Conservation (phyloP, 2,888 invertebrate species). For the Eulithis testata region DNA sequence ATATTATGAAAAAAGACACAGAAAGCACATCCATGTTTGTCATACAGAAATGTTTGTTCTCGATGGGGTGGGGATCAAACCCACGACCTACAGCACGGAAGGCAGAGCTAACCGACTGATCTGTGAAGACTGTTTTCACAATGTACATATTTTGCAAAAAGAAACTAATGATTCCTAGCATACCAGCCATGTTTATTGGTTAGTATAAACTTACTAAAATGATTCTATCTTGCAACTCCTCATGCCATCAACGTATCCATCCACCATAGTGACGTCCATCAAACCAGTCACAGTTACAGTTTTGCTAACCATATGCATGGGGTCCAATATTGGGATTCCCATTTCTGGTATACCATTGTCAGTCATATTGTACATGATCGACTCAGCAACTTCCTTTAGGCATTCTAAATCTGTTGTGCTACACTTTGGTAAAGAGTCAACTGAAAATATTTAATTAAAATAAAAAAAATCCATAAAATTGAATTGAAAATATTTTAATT, state of each 20-base stretch:
- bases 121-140: too few species aligned
- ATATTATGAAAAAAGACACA: too few species aligned
- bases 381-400: slow-evolving; percentile 17
- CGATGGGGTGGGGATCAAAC: too few species aligned
- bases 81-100: too few species aligned
- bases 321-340: slow-evolving; percentile 37
- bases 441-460: slow-evolving; percentile 27
- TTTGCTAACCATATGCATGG: slow-evolving; percentile 30
- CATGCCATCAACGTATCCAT: slow-evolving; percentile 37
- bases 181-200: too few species aligned
- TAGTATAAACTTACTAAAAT: slow-evolving; percentile 26
- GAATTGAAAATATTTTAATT: too few species aligned
- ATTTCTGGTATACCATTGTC: slow-evolving; percentile 36
- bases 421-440: slow-evolving; percentile 36
- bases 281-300: slow-evolving; percentile 33
- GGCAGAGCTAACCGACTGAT: too few species aligned
- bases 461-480: too few species aligned
- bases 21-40: too few species aligned
- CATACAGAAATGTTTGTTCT: too few species aligned
- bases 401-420: slow-evolving; percentile 38
- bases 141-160: too few species aligned
- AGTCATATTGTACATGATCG: slow-evolving; percentile 7
- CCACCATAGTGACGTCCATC: slow-evolving; percentile 35
- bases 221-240: slow-evolving; percentile 35
- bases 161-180: too few species aligned